Evolutionary conservation across 2,888 invertebrate species (phyloP).

Genomic region (Siphlonurus alternatus): DNA sequence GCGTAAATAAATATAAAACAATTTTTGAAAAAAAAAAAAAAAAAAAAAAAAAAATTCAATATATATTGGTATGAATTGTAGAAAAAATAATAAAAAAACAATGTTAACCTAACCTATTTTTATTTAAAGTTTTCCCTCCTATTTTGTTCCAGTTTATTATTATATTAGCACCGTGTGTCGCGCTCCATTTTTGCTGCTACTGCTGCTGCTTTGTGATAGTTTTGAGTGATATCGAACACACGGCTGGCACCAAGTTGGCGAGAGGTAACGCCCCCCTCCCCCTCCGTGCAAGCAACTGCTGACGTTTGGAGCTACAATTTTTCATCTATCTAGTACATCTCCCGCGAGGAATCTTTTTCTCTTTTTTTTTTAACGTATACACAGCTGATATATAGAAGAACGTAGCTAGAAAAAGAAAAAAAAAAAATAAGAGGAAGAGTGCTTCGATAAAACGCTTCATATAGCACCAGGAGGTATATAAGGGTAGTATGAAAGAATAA

Average conservation of each 20-base stretch:
- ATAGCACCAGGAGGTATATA: too few species aligned
- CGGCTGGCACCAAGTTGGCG: too few species aligned
- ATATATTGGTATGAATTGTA: too few species aligned
- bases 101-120: background rate
- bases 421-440: background rate
- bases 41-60: too few species aligned
- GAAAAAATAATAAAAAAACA: too few species aligned
- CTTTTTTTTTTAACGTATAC: background rate
- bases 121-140: background rate
- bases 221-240: too few species aligned
- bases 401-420: background rate
- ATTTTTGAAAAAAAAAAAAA: too few species aligned
- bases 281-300: too few species aligned
- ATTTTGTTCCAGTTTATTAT: background rate
- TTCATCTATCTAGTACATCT: background rate
- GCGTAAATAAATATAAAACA: too few species aligned
- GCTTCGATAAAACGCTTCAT: too few species aligned
- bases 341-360: background rate
- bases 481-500: too few species aligned
- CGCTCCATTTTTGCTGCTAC: background rate
- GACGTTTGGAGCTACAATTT: background rate
- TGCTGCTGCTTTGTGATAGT: background rate
- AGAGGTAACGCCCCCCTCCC: too few species aligned
- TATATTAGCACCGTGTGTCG: background rate
- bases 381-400: background rate